Evolutionary conservation across 92 coral and sea anemone genomes (phyloP).

Genomic region (Heteractis magnifica): DNA sequence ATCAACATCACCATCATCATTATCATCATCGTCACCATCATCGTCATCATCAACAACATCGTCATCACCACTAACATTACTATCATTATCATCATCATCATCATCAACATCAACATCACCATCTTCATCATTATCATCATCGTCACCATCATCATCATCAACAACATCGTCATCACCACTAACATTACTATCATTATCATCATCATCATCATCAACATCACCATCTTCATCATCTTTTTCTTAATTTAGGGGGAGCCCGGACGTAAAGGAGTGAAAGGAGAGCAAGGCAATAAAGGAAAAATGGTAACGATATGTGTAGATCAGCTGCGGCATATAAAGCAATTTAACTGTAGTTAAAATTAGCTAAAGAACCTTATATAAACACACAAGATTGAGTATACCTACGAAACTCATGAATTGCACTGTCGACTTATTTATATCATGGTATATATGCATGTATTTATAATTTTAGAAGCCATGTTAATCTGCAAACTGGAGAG

Average conservation of each 20-base stretch:
- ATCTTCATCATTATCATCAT: background rate
- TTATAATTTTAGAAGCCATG: too few species aligned
- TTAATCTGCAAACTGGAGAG: too few species aligned
- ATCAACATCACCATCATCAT: background rate
- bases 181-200: background rate
- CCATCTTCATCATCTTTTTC: background rate
- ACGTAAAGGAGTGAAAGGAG: constrained; percentile 46
- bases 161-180: background rate
- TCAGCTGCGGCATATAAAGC: background rate
- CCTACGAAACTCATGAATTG: too few species aligned
- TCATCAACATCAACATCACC: too few species aligned
- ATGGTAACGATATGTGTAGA: constrained; percentile 25
- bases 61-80: background rate
- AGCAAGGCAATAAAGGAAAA: constrained; percentile 57
- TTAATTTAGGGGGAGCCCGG: constrained; percentile 35
- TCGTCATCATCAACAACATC: background rate
- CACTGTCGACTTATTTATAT: too few species aligned
- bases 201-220: background rate
- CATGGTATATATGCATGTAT: too few species aligned
- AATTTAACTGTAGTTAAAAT: too few species aligned
- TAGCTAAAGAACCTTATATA: too few species aligned
- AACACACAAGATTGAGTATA: too few species aligned
- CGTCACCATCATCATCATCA: background rate
- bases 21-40: background rate
- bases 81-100: background rate